Evolutionary conservation across 2,797 vertebrate species (phyloP), one percentile per base, ranked within the genome.

Genomic region (Macropodus opercularis): DNA sequence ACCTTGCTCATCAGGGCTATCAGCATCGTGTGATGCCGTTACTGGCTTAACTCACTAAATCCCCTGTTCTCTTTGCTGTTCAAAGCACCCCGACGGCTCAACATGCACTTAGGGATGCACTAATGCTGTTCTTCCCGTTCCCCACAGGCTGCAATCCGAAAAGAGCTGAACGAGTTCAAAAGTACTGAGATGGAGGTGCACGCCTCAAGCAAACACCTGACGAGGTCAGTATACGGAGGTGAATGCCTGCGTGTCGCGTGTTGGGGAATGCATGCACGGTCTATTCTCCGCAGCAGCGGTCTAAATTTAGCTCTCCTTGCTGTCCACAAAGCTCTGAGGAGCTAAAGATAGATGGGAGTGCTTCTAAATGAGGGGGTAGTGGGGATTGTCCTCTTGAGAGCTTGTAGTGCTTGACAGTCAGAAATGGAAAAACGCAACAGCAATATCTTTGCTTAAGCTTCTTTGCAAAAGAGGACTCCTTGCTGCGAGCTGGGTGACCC

Each of bases 121-220:
- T 85, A 63, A 87, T 47, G 36, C 13, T 32, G 21, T 60, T 50
- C 39, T 73, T 19, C 36, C 24, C 26, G 5, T 26, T 38, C 26
- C n/a, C 50, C 15, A 40, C 86, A 99, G 97, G 97, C 97, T 72
- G 97, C 97, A 11, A 99, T 99, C 85, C 94, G 97, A 52, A 99
- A 99, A 84, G 97, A 99, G 86, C 92, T 99, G 72, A 99, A 99
- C n/a, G 97, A 99, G 75, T 99, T 98, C 92, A 99, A 99, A 89
- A 99, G 97, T 81, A 99, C 97, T 0, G 97, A 99, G 88, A 99
- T 99, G 97, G 96, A 99, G 88, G 97, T 99, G 50, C 97, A 99
- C 1, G 96, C 96, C 59, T 98, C 97, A 3, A 99, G 97, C 94
- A 98, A 98, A 92, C 97, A 99, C 81, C 91, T 99, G 91, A 99